Evolutionary conservation across 2,113 vertebrate genomes (phyloP).

Genomic region (Leucopsar rothschildi): DNA sequence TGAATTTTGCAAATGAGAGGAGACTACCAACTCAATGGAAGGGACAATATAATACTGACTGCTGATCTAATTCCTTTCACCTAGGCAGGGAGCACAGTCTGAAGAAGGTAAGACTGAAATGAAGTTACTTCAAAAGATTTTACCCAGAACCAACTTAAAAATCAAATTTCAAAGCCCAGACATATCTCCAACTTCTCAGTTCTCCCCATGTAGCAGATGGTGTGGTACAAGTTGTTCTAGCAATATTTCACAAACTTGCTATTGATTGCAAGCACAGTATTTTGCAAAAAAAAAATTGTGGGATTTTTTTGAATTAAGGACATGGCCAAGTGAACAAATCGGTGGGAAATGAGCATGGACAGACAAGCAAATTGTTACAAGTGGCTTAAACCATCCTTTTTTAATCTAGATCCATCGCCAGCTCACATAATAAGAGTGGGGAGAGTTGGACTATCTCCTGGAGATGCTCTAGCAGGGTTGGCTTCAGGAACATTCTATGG

Average conservation of each 20-base stretch:
- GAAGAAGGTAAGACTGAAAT: background rate
- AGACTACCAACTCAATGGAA: background rate
- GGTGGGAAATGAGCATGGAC: background rate
- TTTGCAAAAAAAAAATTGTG: background rate
- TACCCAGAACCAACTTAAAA: background rate
- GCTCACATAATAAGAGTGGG: background rate
- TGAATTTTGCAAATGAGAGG: background rate
- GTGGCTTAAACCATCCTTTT: background rate
- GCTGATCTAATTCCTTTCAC: background rate
- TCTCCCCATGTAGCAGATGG: slow-evolving; percentile 45
- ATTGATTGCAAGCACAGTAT: slow-evolving; percentile 14
- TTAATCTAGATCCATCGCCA: background rate
- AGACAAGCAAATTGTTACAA: background rate
- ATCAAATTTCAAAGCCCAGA: background rate
- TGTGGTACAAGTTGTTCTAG: slow-evolving; percentile 60
- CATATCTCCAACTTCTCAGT: slow-evolving; percentile 14
- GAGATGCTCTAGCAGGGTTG: background rate
- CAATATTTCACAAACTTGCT: slow-evolving; percentile 57
- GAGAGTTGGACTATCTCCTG: background rate
- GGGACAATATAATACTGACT: background rate
- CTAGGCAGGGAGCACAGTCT: background rate
- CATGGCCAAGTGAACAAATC: background rate
- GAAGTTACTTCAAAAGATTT: background rate
- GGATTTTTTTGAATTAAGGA: background rate
- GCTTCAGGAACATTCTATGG: background rate